Percentiles rank a stretch among this genome's conserved stretches.
These are phyloP conservation scores for Pholis gunnellus DNA, from an alignment of 2,113 vertebrate genomes.

Conservation along the genomic window DNA sequence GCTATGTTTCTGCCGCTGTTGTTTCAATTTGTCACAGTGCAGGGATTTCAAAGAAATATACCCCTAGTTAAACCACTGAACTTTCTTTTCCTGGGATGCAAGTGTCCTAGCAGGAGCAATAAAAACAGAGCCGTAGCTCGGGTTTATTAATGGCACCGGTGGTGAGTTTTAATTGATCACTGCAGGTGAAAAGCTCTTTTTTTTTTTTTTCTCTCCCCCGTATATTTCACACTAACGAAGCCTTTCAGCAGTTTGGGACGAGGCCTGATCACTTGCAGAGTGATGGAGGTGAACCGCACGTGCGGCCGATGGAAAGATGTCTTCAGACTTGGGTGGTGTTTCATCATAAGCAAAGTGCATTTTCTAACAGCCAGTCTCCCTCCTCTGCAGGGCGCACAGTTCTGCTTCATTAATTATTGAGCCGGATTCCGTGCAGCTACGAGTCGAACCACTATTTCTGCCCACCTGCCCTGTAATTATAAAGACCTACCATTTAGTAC, in stretches of 20 bases:
- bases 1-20: background rate
- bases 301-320: conserved; percentile 40
- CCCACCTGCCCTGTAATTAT: conserved; percentile 81
- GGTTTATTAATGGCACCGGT: conserved; percentile 16
- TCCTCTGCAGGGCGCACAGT: conserved; percentile 30
- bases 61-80: conserved; percentile 12
- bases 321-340: conserved; percentile 41
- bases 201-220: background rate
- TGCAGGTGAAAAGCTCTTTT: conserved; percentile 11
- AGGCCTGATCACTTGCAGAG: conserved; percentile 3
- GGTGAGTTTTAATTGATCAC: conserved; percentile 45
- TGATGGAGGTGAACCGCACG: background rate
- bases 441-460: conserved; percentile 65
- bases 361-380: conserved; percentile 42
- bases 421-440: conserved; percentile 57
- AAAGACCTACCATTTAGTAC: conserved; percentile 77
- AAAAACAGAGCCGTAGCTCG: conserved; percentile 7
- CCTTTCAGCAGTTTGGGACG: background rate
- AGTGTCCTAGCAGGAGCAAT: conserved; percentile 27
- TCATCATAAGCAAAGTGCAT: conserved; percentile 45
- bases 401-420: conserved; percentile 77
- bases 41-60: conserved; percentile 8
- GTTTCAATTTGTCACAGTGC: conserved; percentile 27
- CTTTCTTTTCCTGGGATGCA: conserved; percentile 26
- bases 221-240: conserved; percentile 7